phyloP scores from a whole-genome alignment of 2,888 invertebrate species.

The Lampropteryx suffumata region DNA sequence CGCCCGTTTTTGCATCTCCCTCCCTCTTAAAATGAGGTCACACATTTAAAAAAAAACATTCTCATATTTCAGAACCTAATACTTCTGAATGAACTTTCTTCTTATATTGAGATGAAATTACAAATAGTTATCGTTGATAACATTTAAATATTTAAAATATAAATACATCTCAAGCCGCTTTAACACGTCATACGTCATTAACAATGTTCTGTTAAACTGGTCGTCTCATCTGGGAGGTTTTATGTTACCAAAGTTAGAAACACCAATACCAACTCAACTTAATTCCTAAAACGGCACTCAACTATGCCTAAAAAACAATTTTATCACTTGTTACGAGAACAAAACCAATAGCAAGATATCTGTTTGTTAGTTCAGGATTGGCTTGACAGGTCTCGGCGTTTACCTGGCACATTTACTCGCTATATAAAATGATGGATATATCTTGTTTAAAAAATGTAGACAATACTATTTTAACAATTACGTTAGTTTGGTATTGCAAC shows the following conservation, averaged over 20 bases:
- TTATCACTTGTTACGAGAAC: neutral
- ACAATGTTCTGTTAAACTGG: too few species aligned
- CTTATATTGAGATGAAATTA: too few species aligned
- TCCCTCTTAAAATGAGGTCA: neutral
- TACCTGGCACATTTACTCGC: neutral
- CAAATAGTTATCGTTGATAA: too few species aligned
- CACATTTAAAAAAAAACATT: too few species aligned
- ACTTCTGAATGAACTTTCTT: too few species aligned
- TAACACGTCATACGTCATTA: too few species aligned
- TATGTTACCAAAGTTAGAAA: neutral
- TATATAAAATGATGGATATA: neutral
- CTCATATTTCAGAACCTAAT: too few species aligned
- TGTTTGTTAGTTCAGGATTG: neutral
- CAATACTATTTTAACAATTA: conserved; percentile 29
- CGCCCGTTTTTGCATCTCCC: conserved; percentile 16
- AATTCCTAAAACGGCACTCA: neutral
- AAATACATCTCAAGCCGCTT: too few species aligned
- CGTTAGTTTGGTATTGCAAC: conserved; percentile 29
- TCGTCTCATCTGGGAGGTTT: too few species aligned
- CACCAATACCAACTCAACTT: too few species aligned
- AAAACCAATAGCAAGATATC: neutral
- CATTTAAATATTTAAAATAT: too few species aligned
- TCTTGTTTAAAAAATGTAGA: neutral
- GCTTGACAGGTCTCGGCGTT: neutral
- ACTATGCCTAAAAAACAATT: neutral